phyloP scores from a whole-genome alignment of 2,113 vertebrate genomes.

The Diphyllodes magnificus region DNA sequence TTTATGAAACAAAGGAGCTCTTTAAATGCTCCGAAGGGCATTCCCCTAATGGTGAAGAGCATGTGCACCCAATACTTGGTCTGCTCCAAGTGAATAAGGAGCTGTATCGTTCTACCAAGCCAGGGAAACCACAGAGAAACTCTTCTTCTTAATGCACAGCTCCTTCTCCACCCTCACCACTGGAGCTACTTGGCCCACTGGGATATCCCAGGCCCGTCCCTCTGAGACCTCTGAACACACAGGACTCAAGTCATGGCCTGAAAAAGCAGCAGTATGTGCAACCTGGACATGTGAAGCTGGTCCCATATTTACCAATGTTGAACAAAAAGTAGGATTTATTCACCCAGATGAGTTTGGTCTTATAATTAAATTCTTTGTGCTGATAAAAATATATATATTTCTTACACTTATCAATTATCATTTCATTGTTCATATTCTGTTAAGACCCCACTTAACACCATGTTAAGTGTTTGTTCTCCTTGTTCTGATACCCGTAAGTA shows the following conservation, averaged over 20 bases:
- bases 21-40: not conserved
- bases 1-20: not conserved
- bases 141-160: accelerated
- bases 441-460: not conserved
- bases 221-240: not conserved
- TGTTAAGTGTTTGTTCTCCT: too few relatives aligned
- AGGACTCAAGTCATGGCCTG: not conserved
- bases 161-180: not conserved
- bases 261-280: not conserved
- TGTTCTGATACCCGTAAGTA: not conserved
- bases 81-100: not conserved
- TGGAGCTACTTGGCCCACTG: not conserved
- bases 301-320: not conserved
- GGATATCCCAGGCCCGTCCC: not conserved
- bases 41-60: not conserved
- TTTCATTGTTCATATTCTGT: not conserved
- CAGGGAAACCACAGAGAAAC: not conserved
- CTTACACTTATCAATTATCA: not conserved
- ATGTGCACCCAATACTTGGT: not conserved
- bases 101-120: not conserved
- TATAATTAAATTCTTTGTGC: not conserved
- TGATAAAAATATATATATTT: not conserved
- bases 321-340: not conserved
- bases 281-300: not conserved
- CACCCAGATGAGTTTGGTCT: not conserved